Percentiles rank a stretch among this genome's conserved stretches.
Conservation (phyloP, 2,888 invertebrate species). For the Cotesia congregata region DNA sequence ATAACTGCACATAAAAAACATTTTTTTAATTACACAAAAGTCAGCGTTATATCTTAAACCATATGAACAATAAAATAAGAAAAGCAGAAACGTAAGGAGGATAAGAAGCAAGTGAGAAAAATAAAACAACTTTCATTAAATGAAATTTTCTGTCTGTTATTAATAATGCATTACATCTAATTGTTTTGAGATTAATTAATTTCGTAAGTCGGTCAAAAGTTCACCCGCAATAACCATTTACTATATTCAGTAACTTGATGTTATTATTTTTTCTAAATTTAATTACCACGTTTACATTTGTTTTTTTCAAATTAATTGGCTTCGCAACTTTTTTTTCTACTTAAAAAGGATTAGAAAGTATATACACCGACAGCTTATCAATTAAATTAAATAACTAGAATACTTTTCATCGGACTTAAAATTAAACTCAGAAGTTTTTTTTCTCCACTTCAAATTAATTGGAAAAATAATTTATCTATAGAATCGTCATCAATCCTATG, state of each 20-base stretch:
- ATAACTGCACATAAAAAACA: slow-evolving; percentile 53
- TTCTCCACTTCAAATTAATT: too few species aligned
- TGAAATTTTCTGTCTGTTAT: not conserved
- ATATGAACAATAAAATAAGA: slow-evolving; percentile 2
- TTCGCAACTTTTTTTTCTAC: too few species aligned
- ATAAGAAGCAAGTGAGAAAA: slow-evolving; percentile 3
- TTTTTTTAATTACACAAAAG: slow-evolving; percentile 52
- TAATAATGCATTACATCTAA: not conserved
- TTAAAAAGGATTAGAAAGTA: too few species aligned
- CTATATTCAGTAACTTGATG: not conserved
- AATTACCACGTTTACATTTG: not conserved
- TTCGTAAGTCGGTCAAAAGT: not conserved
- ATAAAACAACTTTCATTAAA: not conserved
- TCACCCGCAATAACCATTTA: not conserved
- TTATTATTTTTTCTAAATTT: not conserved
- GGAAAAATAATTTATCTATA: too few species aligned
- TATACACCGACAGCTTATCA: too few species aligned
- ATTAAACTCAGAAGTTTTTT: too few species aligned
- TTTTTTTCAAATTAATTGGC: not conserved
- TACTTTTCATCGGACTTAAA: too few species aligned
- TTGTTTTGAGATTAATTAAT: not conserved
- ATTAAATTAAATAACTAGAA: too few species aligned
- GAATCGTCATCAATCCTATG: too few species aligned
- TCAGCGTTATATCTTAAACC: not conserved
- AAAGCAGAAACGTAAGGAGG: not conserved